Percentiles rank a stretch among this genome's conserved stretches.
Conservation (phyloP, 2,797 vertebrate genomes). For the Eospalax fontanierii region DNA sequence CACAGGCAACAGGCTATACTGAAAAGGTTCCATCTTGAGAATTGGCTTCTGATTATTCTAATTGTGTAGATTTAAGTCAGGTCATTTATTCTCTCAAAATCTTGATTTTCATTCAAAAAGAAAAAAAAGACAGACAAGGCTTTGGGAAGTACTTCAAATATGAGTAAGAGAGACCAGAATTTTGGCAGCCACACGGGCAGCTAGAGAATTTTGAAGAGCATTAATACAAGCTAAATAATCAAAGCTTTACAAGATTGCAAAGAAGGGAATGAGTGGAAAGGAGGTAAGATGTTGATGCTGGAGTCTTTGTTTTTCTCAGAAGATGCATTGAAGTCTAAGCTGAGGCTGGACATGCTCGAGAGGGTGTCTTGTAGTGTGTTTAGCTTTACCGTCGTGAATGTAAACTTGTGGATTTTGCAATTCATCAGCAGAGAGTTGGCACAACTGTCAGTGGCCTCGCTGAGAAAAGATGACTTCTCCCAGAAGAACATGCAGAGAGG, state of each 20-base stretch:
- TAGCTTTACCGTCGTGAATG: background rate
- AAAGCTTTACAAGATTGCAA: background rate
- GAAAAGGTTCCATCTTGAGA: background rate
- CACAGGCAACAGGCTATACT: background rate
- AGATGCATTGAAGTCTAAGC: background rate
- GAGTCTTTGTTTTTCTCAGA: background rate
- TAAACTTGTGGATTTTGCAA: conserved; percentile 27
- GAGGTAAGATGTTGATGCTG: background rate
- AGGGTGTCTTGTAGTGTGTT: background rate
- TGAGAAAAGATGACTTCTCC: conserved; percentile 33
- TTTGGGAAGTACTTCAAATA: background rate
- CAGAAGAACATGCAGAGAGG: background rate
- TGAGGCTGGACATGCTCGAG: background rate
- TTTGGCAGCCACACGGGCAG: background rate
- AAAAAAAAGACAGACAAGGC: background rate
- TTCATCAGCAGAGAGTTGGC: background rate
- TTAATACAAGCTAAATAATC: background rate
- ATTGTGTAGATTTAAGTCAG: conserved; percentile 26
- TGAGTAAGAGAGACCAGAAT: background rate
- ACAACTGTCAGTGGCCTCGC: background rate
- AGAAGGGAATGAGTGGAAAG: background rate
- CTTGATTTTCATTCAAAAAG: background rate
- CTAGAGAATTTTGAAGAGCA: conserved; percentile 35
- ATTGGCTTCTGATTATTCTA: background rate
- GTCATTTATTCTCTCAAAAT: background rate